Percentiles rank a stretch among this genome's conserved stretches.
phyloP scores from a whole-genome alignment of 2,888 invertebrate species.

The Melangyna quadrimaculata region DNA sequence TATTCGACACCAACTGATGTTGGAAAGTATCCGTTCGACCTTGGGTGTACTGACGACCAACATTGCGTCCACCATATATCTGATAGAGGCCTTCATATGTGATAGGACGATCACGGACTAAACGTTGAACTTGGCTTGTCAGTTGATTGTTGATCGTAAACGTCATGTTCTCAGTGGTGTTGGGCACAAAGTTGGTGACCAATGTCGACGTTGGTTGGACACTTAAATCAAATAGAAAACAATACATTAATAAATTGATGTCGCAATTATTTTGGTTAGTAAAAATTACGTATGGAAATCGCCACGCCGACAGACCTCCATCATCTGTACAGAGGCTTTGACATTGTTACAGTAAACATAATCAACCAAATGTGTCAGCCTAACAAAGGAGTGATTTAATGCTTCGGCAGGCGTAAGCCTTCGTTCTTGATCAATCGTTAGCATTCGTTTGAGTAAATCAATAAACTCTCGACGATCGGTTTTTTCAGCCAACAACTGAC shows the following conservation, averaged over 20 bases:
- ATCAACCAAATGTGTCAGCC: constrained; percentile 95
- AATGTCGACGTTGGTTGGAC: constrained; percentile 84
- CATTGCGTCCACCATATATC: constrained; percentile 86
- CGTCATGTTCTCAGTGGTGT: constrained; percentile 91
- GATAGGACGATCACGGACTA: constrained; percentile 87
- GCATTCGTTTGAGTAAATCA: constrained; percentile 98
- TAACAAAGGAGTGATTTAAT: constrained; percentile 96
- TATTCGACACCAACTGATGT: constrained; percentile 95
- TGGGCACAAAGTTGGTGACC: constrained; percentile 89
- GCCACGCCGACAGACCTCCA: constrained; percentile 89
- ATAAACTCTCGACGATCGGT: constrained; percentile 98
- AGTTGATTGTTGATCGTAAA: constrained; percentile 96
- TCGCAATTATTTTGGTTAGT: neutral
- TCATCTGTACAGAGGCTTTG: constrained; percentile 98
- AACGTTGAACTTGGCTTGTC: constrained; percentile 87
- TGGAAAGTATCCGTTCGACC: constrained; percentile 92
- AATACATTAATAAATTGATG: neutral
- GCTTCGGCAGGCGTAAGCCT: constrained; percentile 98
- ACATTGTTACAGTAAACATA: constrained; percentile 98
- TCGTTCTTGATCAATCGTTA: constrained; percentile 98
- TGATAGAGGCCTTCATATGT: constrained; percentile 88
- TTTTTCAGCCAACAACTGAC: constrained; percentile 97
- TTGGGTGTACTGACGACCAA: constrained; percentile 86
- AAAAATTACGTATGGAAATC: constrained; percentile 80
- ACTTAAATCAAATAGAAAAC: constrained; percentile 70